Percentiles rank a stretch among this genome's conserved stretches.
These are phyloP conservation scores for Esox niger DNA, from an alignment of 2,113 vertebrate genomes.

Conservation along the genomic window DNA sequence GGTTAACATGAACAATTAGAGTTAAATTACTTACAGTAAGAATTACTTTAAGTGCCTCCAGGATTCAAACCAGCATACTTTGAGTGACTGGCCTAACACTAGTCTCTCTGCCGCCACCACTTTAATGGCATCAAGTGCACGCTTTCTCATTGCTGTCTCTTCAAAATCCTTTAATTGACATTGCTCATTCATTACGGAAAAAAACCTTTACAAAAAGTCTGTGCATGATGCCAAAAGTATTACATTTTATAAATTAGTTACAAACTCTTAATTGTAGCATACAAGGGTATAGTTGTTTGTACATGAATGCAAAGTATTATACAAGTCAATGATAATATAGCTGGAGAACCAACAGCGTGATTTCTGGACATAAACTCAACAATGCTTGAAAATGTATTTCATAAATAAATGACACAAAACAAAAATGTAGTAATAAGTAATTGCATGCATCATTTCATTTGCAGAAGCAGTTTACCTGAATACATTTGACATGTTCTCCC, in stretches of 20 bases:
- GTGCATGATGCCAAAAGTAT: conserved; percentile 49
- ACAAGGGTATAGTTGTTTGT: conserved; percentile 8
- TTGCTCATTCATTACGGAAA: conserved; percentile 60
- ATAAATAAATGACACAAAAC: background rate
- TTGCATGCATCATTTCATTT: background rate
- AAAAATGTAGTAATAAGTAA: background rate
- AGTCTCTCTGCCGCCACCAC: too few relatives aligned
- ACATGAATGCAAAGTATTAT: conserved; percentile 38
- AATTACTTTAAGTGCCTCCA: too few relatives aligned
- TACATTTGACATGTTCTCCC: background rate
- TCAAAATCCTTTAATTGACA: conserved; percentile 57
- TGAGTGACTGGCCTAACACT: too few relatives aligned
- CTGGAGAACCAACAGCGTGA: background rate
- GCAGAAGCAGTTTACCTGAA: background rate
- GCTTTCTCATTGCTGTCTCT: conserved; percentile 23
- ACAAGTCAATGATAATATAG: conserved; percentile 31
- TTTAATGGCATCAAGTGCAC: conserved; percentile 1
- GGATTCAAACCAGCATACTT: too few relatives aligned
- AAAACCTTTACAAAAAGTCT: conserved; percentile 53
- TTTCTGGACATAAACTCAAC: background rate
- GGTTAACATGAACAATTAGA: too few relatives aligned
- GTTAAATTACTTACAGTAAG: too few relatives aligned
- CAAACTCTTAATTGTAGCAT: conserved; percentile 26
- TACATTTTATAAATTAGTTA: conserved; percentile 24
- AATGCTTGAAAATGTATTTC: background rate